Percentiles rank a stretch among this genome's conserved stretches.
Evolutionary conservation across 2,888 invertebrate species (phyloP).

Genomic region (Augochlorella aurata): DNA sequence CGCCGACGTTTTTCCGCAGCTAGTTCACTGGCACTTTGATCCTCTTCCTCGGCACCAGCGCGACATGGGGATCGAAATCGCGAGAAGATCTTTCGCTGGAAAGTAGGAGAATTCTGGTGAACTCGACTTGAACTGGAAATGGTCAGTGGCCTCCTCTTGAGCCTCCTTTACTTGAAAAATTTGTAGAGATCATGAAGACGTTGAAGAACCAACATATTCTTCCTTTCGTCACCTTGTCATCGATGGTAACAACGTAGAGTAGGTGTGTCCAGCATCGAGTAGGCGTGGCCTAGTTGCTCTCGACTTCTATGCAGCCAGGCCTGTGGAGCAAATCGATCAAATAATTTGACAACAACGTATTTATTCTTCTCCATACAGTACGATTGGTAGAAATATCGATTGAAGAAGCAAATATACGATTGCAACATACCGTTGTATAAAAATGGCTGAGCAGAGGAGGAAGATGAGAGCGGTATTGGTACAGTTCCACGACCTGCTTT

Average conservation of each 20-base stretch:
- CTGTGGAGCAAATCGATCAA: neutral
- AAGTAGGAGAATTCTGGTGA: neutral
- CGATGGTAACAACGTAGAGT: neutral
- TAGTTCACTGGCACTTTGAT: neutral
- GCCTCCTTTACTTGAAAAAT: neutral
- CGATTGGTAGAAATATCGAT: neutral
- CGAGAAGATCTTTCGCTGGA: neutral
- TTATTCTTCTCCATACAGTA: neutral
- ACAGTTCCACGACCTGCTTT: neutral
- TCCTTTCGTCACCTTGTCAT: neutral
- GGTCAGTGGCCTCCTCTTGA: neutral
- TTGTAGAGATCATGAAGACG: neutral
- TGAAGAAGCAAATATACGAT: neutral
- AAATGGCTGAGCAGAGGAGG: neutral
- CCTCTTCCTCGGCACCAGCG: neutral
- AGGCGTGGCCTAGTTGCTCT: neutral
- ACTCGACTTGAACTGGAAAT: neutral
- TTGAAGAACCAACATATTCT: neutral
- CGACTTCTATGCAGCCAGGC: neutral
- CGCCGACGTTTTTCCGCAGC: slow-evolving; percentile 24
- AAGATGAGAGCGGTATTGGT: neutral
- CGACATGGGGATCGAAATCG: neutral
- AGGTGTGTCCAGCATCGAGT: neutral
- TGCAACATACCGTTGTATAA: neutral
- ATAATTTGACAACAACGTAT: neutral